phyloP scores from a whole-genome alignment of 64 coral and sea anemone species.

The Trachythela sp. region DNA sequence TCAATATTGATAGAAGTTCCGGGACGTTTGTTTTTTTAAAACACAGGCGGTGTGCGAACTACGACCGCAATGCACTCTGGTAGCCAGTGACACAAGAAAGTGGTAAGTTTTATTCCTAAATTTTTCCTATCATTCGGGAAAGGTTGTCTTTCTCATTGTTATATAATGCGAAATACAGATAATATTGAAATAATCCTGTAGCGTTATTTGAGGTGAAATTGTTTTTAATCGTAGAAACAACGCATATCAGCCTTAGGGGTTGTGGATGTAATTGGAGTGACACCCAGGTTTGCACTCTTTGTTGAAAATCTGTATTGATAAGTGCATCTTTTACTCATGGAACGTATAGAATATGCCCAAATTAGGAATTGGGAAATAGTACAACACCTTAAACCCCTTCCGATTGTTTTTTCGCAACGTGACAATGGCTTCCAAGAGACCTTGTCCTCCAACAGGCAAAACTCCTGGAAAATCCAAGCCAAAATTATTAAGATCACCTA shows the following conservation, averaged over 20 bases:
- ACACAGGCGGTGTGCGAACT: slow-evolving; percentile 34
- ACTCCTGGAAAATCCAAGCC: neutral
- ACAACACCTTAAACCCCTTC: neutral
- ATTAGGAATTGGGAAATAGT: neutral
- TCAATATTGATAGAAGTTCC: too few species aligned
- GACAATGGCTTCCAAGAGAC: neutral
- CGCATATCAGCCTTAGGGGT: too few species aligned
- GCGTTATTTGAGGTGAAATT: too few species aligned
- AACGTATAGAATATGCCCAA: too few species aligned
- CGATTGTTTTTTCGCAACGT: neutral
- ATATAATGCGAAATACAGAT: too few species aligned
- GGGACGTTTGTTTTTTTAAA: too few species aligned
- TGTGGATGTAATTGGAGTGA: too few species aligned
- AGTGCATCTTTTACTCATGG: neutral
- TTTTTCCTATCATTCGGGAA: neutral
- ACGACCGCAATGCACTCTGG: slow-evolving; percentile 4
- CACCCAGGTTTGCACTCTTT: too few species aligned
- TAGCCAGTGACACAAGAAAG: neutral
- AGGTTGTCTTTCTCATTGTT: too few species aligned
- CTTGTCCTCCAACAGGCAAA: neutral
- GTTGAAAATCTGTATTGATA: neutral
- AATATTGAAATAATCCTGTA: too few species aligned
- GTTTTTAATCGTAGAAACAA: too few species aligned
- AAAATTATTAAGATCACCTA: neutral
- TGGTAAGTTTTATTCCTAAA: neutral